These are phyloP conservation scores for Theretra japonica DNA, from an alignment of 2,888 invertebrate genomes.

Conservation along the genomic window DNA sequence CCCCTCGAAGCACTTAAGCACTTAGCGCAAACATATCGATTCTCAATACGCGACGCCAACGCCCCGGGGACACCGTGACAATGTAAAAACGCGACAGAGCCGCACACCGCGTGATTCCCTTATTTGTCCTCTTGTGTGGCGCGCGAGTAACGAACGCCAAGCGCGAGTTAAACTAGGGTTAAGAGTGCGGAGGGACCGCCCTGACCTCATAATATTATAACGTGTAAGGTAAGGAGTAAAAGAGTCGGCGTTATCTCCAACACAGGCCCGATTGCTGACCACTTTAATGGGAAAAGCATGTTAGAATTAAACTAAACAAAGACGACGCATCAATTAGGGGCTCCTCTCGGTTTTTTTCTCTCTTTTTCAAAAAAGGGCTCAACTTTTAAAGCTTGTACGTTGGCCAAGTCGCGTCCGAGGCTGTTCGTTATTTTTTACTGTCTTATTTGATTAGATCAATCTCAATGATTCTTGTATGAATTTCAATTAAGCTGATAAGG, in stretches of 20 bases:
- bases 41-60: slow-evolving; percentile 70
- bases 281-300: slow-evolving; percentile 86
- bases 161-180: slow-evolving; percentile 75
- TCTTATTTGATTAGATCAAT: slow-evolving; percentile 81
- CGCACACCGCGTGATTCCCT: slow-evolving; percentile 70
- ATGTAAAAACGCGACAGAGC: slow-evolving; percentile 77
- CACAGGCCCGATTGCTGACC: slow-evolving; percentile 80
- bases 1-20: slow-evolving; percentile 82
- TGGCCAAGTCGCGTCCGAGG: slow-evolving; percentile 72
- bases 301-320: slow-evolving; percentile 86
- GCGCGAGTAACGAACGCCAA: slow-evolving; percentile 55
- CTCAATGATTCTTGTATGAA: slow-evolving; percentile 80
- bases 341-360: slow-evolving; percentile 66
- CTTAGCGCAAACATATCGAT: slow-evolving; percentile 83
- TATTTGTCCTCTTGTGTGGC: slow-evolving; percentile 71
- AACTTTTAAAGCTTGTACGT: slow-evolving; percentile 78
- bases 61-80: slow-evolving; percentile 76
- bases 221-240: slow-evolving; percentile 83
- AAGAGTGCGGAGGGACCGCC: slow-evolving; percentile 62
- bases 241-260: slow-evolving; percentile 81
- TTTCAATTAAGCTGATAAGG: slow-evolving; percentile 78
- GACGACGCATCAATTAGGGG: slow-evolving; percentile 85
- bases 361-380: slow-evolving; percentile 73
- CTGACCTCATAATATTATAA: slow-evolving; percentile 80
- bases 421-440: slow-evolving; percentile 78